phyloP scores from a whole-genome alignment of 2,113 vertebrate genomes.

The Ictalurus punctatus region DNA sequence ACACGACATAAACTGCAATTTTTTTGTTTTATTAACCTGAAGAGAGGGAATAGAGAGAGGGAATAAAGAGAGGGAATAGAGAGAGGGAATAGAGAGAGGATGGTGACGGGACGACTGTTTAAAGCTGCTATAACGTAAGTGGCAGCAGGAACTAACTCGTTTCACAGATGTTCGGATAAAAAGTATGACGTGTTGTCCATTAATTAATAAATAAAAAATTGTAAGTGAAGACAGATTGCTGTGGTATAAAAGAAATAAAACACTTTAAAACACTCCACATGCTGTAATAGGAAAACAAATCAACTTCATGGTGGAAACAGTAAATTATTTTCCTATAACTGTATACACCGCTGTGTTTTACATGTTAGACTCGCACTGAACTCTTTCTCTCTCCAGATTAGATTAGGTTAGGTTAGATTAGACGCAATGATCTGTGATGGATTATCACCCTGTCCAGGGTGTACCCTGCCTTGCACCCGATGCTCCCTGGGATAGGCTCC shows the following conservation, averaged over 20 bases:
- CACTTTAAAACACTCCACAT: too few species aligned
- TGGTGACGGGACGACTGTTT: neutral
- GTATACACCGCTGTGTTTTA: neutral
- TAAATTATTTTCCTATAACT: neutral
- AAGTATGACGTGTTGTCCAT: neutral
- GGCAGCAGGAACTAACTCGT: too few species aligned
- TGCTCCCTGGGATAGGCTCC: too few species aligned
- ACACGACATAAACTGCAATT: neutral
- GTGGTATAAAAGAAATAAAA: neutral
- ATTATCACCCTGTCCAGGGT: too few species aligned
- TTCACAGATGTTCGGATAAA: neutral
- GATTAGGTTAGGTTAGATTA: neutral
- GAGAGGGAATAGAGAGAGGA: neutral
- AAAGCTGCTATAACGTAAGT: neutral
- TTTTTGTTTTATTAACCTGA: neutral
- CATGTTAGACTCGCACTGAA: neutral
- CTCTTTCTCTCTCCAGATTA: too few species aligned
- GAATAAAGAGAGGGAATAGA: too few species aligned
- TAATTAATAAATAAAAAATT: neutral
- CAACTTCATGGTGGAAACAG: neutral
- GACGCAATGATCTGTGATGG: neutral
- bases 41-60: neutral
- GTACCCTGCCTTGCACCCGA: too few species aligned
- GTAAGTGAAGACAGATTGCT: neutral
- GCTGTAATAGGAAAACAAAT: too few species aligned